Conservation (phyloP, 2,797 vertebrate species). For the Odontamblyopus rebecca region DNA sequence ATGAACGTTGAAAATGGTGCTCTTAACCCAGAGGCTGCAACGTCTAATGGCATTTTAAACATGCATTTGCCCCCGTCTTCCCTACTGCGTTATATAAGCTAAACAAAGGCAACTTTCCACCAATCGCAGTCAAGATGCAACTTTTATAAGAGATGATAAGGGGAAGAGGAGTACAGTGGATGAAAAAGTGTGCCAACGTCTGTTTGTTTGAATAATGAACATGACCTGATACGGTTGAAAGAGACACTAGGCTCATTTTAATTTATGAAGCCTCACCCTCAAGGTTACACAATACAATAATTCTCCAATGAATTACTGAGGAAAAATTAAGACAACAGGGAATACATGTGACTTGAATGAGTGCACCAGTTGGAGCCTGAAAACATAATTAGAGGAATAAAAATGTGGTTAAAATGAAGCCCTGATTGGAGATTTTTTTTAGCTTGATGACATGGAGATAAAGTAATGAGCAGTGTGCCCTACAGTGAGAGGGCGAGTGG, state of each 20-base stretch:
- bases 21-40: conserved; percentile 4
- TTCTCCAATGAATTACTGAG: conserved; percentile 53
- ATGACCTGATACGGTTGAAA: conserved; percentile 64
- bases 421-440: conserved; percentile 1
- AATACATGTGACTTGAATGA: conserved; percentile 40
- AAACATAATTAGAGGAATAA: conserved; percentile 19
- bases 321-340: conserved; percentile 32
- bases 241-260: conserved; percentile 51
- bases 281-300: conserved; percentile 47
- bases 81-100: conserved; percentile 17
- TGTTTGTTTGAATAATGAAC: conserved; percentile 68
- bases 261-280: conserved; percentile 59
- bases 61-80: conserved; percentile 11
- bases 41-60: conserved; percentile 8
- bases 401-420: conserved; percentile 3
- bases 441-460: conserved; percentile 4
- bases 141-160: conserved; percentile 52
- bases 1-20: neutral
- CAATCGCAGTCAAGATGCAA: conserved; percentile 36
- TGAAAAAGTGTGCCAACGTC: conserved; percentile 58
- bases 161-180: conserved; percentile 47
- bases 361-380: conserved; percentile 12
- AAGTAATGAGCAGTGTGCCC: neutral
- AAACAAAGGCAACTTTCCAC: conserved; percentile 34
- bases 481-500: neutral